phyloP scores from a whole-genome alignment of 2,797 vertebrate species.

The Melanotaenia boesemani region DNA sequence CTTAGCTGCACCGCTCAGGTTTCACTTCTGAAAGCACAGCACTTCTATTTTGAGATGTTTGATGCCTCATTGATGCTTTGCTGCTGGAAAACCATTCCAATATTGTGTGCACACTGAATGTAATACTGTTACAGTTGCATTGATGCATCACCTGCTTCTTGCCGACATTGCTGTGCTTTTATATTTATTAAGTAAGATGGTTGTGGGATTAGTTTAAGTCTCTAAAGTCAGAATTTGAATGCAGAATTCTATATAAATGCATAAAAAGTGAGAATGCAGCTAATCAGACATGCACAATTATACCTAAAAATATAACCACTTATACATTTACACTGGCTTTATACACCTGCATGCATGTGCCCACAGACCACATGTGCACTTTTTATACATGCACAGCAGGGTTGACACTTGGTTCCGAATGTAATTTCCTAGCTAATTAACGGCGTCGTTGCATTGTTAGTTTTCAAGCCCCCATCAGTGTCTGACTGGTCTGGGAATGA shows the following conservation, averaged over 20 bases:
- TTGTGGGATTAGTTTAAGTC: not conserved
- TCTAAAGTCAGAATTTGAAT: not conserved
- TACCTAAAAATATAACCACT: conserved; percentile 18
- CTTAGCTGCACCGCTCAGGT: conserved; percentile 41
- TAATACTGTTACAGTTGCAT: not conserved
- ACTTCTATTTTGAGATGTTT: conserved; percentile 60
- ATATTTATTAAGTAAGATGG: not conserved
- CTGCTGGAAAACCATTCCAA: conserved; percentile 49
- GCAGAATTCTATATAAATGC: not conserved
- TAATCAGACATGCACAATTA: conserved; percentile 7
- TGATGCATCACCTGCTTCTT: not conserved
- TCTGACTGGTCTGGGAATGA: conserved; percentile 34
- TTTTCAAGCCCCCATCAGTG: conserved; percentile 17
- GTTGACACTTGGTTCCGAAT: conserved; percentile 47
- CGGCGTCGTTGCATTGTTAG: conserved; percentile 31
- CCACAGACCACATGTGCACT: conserved; percentile 7
- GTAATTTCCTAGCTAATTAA: conserved; percentile 69
- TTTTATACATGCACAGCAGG: conserved; percentile 49
- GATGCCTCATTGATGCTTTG: conserved; percentile 33
- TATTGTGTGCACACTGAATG: not conserved
- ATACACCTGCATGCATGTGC: conserved; percentile 13
- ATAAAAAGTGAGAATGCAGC: not conserved
- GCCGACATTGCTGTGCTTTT: not conserved
- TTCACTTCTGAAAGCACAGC: conserved; percentile 64
- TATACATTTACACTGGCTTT: conserved; percentile 16